phyloP scores from a whole-genome alignment of 2,113 vertebrate genomes.

The Mustelus asterias region DNA sequence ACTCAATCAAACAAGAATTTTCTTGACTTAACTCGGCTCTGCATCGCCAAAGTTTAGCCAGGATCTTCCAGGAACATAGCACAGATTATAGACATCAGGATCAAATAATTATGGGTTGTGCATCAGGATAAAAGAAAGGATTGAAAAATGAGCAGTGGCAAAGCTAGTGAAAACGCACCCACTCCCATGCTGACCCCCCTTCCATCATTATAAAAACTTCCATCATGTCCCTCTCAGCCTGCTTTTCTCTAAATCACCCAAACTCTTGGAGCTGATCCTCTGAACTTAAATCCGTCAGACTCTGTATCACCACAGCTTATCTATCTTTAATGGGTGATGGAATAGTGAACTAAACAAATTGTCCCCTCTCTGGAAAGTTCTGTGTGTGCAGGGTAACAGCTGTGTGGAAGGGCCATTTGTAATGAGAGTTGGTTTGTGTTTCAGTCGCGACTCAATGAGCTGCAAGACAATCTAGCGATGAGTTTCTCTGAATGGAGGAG shows the following conservation, averaged over 20 bases:
- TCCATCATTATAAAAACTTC: background rate
- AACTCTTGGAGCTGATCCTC: background rate
- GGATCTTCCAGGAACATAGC: too few relatives aligned
- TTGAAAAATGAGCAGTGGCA: too few relatives aligned
- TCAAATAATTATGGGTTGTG: too few relatives aligned
- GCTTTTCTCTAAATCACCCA: background rate
- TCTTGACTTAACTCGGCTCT: too few relatives aligned
- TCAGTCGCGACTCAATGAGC: background rate
- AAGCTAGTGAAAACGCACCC: too few relatives aligned
- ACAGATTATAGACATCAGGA: too few relatives aligned
- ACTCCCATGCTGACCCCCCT: too few relatives aligned
- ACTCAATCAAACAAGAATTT: too few relatives aligned
- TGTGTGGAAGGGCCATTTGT: background rate
- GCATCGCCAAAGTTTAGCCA: too few relatives aligned
- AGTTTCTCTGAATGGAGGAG: background rate
- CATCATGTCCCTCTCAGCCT: background rate
- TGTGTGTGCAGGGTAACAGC: background rate
- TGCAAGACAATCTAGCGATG: background rate
- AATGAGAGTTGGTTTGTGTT: background rate
- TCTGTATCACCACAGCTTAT: background rate
- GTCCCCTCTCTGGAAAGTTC: background rate
- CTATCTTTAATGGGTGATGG: background rate
- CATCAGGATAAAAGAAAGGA: too few relatives aligned
- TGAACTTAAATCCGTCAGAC: background rate
- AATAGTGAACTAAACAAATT: background rate